phyloP scores from a whole-genome alignment of 2,113 vertebrate genomes.

The Ciconia maguari region DNA sequence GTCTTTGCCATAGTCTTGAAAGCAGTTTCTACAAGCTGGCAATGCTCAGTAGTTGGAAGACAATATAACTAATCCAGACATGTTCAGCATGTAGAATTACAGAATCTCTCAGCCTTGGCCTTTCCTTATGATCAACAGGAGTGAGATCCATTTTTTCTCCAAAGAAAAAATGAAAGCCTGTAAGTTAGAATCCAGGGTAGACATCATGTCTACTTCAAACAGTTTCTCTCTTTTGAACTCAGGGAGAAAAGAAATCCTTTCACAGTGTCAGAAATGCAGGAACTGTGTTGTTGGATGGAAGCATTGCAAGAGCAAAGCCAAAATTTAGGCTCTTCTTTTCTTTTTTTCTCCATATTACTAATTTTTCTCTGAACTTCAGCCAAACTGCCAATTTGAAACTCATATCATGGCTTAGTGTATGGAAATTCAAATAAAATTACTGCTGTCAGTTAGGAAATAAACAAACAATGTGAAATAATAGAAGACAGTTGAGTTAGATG shows the following conservation, averaged over 20 bases:
- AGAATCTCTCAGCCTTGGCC: neutral
- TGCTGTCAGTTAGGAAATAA: neutral
- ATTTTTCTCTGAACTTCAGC: conserved; percentile 8
- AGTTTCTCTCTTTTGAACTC: neutral
- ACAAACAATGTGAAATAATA: neutral
- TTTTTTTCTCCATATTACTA: neutral
- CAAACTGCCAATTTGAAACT: conserved; percentile 11
- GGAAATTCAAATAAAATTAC: conserved; percentile 30
- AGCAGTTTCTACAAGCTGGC: neutral
- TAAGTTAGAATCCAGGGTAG: neutral
- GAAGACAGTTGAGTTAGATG: neutral
- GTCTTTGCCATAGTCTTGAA: neutral
- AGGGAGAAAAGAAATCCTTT: neutral
- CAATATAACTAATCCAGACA: conserved; percentile 37
- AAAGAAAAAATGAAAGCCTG: neutral
- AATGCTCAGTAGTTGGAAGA: neutral
- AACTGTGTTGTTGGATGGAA: neutral
- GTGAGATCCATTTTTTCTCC: neutral
- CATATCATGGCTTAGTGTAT: neutral
- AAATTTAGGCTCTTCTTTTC: neutral
- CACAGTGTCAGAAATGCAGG: neutral
- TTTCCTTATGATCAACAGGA: neutral
- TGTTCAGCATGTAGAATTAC: conserved; percentile 8
- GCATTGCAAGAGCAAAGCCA: neutral
- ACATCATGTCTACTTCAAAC: neutral